Base-by-base conservation (phyloP, 2,113 vertebrate genomes). In the Chauna torquata region DNA sequence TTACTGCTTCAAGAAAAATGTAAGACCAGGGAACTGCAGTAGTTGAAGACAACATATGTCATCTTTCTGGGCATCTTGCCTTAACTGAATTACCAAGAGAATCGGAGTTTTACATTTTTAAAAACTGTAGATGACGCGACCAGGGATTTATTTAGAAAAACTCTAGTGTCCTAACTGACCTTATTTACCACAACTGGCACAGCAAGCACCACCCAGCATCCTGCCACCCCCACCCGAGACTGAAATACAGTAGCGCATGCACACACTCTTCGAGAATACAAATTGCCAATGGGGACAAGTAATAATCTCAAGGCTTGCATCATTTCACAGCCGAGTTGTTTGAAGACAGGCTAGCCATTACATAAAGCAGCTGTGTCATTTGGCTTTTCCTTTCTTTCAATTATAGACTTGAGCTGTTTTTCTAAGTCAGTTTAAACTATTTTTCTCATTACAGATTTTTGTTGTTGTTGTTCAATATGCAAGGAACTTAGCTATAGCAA, bases 301-400 rank as follows among this genome's bases (percentile, higher is more conserved):
- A 98, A 97, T 97, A 95, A 97, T 94, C 92, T 94, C 65, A 68
- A 94, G 88, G 95, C 86, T 96, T 91, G 94, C 95, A 97, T 96
- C 95, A 84, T 98, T 98, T 98, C 97, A 97, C 96, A 98, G 95
- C 80, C 15, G 92, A 96, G 94, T 93, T 95, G 94, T 91, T 92
- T 95, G 92, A 96, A 97, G 87, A 92, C 91, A 97, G 95, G 72
- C 94, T 96, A 88, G 77, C 94, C 96, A 82, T 92, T 96, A 96
- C 81, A 82, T 69, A 95, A 95, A 96, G 80, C 94, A 97, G 97
- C 97, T 97, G 91, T 64, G 89, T 68, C 69, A 65, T 85, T 92
- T 81, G 85, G 82, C 78, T 94, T 91, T 86, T 58, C 62, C 62
- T 76, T 83, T 79, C 75, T 59, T 88, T 96, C 95, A 79, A 88